These are phyloP conservation scores for Chrosomus eos DNA, from an alignment of 2,797 vertebrate genomes.

Conservation along the genomic window DNA sequence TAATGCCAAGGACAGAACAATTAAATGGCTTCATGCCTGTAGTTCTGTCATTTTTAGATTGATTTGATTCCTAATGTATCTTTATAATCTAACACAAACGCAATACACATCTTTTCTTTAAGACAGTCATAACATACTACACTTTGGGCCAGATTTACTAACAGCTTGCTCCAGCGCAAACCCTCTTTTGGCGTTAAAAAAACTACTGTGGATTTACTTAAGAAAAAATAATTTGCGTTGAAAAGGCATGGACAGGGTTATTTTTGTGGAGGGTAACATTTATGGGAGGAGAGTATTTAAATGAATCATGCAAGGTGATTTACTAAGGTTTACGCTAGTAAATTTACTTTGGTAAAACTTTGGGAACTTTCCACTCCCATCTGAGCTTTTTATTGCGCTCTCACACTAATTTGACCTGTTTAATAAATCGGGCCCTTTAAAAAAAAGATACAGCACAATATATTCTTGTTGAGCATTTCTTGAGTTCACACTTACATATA, in stretches of 20 bases:
- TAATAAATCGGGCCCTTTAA: not conserved
- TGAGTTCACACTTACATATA: not conserved
- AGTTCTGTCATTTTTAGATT: constrained; percentile 1
- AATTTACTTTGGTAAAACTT: not conserved
- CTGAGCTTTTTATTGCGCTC: too few relatives aligned
- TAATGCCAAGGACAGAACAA: constrained; percentile 14
- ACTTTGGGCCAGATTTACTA: not conserved
- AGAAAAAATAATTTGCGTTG: too few relatives aligned
- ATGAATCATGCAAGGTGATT: not conserved
- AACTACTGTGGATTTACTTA: too few relatives aligned
- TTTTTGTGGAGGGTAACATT: too few relatives aligned
- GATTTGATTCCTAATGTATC: not conserved
- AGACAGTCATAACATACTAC: not conserved
- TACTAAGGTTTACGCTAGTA: not conserved
- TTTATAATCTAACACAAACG: not conserved
- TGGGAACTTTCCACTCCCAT: too few relatives aligned
- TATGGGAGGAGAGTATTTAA: too few relatives aligned
- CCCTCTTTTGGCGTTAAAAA: too few relatives aligned
- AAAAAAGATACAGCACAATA: not conserved
- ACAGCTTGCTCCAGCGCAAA: too few relatives aligned
- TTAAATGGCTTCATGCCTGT: constrained; percentile 7
- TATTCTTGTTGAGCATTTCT: not conserved
- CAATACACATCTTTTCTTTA: not conserved
- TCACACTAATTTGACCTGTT: not conserved
- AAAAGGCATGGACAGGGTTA: too few relatives aligned